These are phyloP conservation scores for Callaeas wilsoni DNA, from an alignment of 2,113 vertebrate genomes.

Conservation along the genomic window DNA sequence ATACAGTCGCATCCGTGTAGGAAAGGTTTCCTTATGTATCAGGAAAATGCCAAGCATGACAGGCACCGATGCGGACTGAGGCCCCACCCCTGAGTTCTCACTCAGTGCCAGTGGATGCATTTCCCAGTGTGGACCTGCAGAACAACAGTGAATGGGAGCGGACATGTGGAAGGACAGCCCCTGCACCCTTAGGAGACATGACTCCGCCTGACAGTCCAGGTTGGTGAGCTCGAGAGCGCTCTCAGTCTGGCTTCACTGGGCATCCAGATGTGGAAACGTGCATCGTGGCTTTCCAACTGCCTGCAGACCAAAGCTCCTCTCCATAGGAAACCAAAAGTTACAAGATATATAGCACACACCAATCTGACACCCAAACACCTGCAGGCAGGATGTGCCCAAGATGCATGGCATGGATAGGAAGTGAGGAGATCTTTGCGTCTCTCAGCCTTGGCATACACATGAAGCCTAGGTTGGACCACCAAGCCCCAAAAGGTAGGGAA, in stretches of 20 bases:
- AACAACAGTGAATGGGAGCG: not conserved
- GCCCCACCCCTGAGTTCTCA: not conserved
- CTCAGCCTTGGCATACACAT: not conserved
- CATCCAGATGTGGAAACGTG: not conserved
- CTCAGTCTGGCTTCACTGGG: not conserved
- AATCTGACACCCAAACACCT: not conserved
- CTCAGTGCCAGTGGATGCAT: not conserved
- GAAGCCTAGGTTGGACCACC: not conserved
- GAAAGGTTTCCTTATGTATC: not conserved
- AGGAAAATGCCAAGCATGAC: accelerated
- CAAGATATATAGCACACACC: not conserved
- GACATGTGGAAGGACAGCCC: not conserved
- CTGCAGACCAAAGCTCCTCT: not conserved
- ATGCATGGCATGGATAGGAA: not conserved
- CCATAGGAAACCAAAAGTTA: not conserved
- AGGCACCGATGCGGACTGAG: not conserved
- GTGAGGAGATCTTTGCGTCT: not conserved
- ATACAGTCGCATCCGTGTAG: accelerated
- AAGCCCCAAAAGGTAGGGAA: not conserved
- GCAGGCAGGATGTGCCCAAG: not conserved
- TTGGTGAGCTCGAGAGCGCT: not conserved
- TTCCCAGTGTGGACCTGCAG: not conserved
- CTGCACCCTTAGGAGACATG: accelerated
- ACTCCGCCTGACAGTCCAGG: not conserved
- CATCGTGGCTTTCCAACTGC: accelerated